Base-by-base conservation (phyloP, 1,140 invertebrate species). In the Rhyacophila brunnea region DNA sequence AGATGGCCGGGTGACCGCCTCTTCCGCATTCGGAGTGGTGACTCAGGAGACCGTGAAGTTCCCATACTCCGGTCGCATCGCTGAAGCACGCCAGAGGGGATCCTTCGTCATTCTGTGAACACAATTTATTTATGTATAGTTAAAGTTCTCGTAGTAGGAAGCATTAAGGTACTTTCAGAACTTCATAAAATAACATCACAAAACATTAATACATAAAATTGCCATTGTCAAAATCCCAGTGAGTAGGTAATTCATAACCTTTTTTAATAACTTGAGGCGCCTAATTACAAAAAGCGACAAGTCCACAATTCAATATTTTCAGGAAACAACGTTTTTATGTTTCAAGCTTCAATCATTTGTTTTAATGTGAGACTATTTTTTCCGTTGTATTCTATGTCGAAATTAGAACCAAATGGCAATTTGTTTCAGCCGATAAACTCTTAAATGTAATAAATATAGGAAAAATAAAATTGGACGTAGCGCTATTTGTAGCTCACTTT, bases 1-100 rank as follows among this genome's bases (percentile, higher is more conserved):
- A 86, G 55, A 86, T 80, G 50, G 83, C 77, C 45, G 84, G 82
- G 71, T 84, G 83, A 40, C 69, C 68, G 47, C 73, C 77, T 54
- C 72, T 73, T n/a, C 82, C 82, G 64, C 81, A 85, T 68, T 82
- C 80, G 57, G 79, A 80, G 36, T 83, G 82, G 63, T 83, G 77
- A 67, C 81, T 84, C 28, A 85, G 71, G 57, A 84, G 70, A 20
- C 84, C 83, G 56, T 84, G 82, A 34, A 85, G 74, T 70, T 84
- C 81, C 83, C 84, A 86, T 50, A 71, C 71, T 32, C 73, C 77
- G 1, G 65, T 63, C 9, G 70, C 71, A 44, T 83, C 80, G 28
- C 71, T 81, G 59, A 80, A 73, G 61, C 85, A 87, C 80, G 86
- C 85, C 34, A 86, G 65, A 13, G 85, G 83, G 6, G 83, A 81